Conservation (phyloP, 2,797 vertebrate species). For the Tragopan temminckii region DNA sequence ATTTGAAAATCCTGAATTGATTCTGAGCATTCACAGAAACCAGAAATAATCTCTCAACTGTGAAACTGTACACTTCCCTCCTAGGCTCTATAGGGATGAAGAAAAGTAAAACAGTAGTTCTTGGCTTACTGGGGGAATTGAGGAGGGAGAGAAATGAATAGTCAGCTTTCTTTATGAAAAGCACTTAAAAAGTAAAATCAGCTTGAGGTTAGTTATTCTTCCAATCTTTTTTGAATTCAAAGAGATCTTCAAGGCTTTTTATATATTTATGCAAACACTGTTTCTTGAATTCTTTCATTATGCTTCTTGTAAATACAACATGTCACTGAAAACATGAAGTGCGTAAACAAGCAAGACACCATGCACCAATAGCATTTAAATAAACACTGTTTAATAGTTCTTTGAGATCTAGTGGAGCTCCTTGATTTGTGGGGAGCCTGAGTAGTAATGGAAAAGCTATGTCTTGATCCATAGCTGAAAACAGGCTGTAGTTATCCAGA, state of each 20-base stretch:
- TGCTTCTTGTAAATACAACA: background rate
- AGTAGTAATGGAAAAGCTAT: background rate
- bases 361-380: background rate
- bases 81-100: background rate
- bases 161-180: background rate
- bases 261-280: background rate
- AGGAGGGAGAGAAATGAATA: background rate
- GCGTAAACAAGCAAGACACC: background rate
- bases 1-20: background rate
- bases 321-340: background rate
- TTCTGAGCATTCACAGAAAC: background rate
- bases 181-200: background rate
- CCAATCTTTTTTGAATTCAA: background rate
- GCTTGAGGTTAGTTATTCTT: background rate
- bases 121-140: background rate
- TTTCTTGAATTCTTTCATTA: background rate
- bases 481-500: background rate
- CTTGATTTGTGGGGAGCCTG: background rate
- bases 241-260: background rate
- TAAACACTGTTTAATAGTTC: background rate
- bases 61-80: background rate
- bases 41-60: background rate
- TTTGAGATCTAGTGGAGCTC: background rate
- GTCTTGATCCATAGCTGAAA: background rate
- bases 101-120: background rate